These are phyloP conservation scores for Romanomermis culicivorax DNA, from an alignment of 2,888 invertebrate genomes.

Conservation along the genomic window DNA sequence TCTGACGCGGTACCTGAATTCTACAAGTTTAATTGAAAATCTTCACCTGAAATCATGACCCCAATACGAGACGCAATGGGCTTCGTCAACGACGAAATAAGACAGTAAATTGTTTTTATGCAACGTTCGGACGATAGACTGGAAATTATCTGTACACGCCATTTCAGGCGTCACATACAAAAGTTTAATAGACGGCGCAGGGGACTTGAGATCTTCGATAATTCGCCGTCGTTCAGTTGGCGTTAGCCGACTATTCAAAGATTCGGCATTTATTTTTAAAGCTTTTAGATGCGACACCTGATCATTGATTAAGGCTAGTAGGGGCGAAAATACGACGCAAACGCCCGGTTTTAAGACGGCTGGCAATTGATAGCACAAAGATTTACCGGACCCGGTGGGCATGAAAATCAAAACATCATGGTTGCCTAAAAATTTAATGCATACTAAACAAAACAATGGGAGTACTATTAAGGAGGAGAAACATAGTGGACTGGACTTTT, in stretches of 20 bases:
- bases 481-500: too few relatives aligned
- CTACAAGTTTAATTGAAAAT: too few relatives aligned
- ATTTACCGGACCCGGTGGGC: conserved; percentile 93
- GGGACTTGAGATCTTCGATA: conserved; percentile 32
- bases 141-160: conserved; percentile 46
- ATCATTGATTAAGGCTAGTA: conserved; percentile 78
- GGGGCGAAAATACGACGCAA: conserved; percentile 79
- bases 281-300: conserved; percentile 65
- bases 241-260: conserved; percentile 75
- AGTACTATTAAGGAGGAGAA: too few relatives aligned
- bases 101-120: conserved; percentile 53
- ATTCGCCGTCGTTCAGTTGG: conserved; percentile 53
- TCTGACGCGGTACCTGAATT: too few relatives aligned
- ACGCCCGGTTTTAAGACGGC: conserved; percentile 56
- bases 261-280: conserved; percentile 56
- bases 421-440: conserved; percentile 34
- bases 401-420: conserved; percentile 84
- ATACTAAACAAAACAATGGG: too few relatives aligned
- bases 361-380: conserved; percentile 85
- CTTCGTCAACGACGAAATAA: conserved; percentile 86
- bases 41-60: conserved; percentile 97
- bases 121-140: conserved; percentile 35
- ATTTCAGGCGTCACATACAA: conserved; percentile 93
- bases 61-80: conserved; percentile 95
- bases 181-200: conserved; percentile 50